Base-by-base conservation (phyloP, 2,113 vertebrate genomes). In the Barnardius zonarius region DNA sequence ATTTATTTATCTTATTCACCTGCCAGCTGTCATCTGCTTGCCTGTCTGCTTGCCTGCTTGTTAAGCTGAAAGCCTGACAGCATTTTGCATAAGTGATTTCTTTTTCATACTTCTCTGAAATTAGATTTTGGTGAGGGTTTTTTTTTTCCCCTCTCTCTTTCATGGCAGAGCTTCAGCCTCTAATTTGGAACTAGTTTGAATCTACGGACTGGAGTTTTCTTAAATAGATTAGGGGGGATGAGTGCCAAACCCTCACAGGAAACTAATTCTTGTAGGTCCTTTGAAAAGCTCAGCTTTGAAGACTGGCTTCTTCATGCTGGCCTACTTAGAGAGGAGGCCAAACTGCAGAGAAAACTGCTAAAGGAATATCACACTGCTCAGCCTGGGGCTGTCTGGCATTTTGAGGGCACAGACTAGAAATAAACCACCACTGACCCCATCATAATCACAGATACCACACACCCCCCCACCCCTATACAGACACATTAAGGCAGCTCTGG, bases 281-380 rank as follows among this genome's bases (percentile, higher is more conserved):
- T 94, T 95, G 92, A 91, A 96, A 93, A 93, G 72, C 77, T 94
- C 57, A 25, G 86, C 92, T 96, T 95, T 96, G 86, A 94, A 94
- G 92, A 61, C 41, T 62, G 66, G 82, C 48, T 93, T 88, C 69
- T 88, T 85, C 93, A 55, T 33, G 74, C 80, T 92, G 91, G 80
- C 86, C 86, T 87, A 54, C 74, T 93, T 46, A 86, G 76, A 59
- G 93, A 88, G 68, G 79, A 78, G 80, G 77, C 86, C 83, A 82
- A 81, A 24, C 83, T 81, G 86, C 61, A 75, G 92, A 94, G 62
- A 31, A n/a, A 64, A 63, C 41, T 22, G 80, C 77, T 76, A 10
- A 52, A 87, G 61, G 62, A 86, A 76, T 66, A 90, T 74, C 77
- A 46, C 74, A 74, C 6, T 39, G 62, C 69, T 79, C 66, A 82